Conservation (phyloP, 2,113 vertebrate species). For the Oreotrochilus melanogaster region DNA sequence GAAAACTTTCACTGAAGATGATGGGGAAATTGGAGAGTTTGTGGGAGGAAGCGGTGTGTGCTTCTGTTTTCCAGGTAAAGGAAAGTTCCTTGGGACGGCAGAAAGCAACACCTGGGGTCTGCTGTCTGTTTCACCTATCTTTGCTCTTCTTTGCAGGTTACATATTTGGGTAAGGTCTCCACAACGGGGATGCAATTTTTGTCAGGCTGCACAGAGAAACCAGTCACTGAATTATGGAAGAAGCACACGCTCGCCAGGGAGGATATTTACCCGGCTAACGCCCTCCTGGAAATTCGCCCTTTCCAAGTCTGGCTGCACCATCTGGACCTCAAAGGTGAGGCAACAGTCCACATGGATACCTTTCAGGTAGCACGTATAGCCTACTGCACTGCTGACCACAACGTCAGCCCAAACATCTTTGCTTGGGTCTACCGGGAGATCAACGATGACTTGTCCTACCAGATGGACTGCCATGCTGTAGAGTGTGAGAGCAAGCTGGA, state of each 20-base stretch:
- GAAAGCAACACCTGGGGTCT: not conserved
- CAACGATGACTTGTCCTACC: constrained; percentile 97
- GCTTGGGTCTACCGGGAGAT: constrained; percentile 99
- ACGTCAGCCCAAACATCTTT: constrained; percentile 92
- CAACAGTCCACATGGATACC: constrained; percentile 93
- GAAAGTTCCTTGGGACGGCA: not conserved
- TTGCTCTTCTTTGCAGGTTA: constrained; percentile 84
- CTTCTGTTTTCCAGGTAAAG: not conserved
- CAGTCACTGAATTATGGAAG: constrained; percentile 93
- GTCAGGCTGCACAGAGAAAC: constrained; percentile 95
- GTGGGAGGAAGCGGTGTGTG: not conserved
- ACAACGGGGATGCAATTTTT: constrained; percentile 93
- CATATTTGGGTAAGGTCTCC: constrained; percentile 94
- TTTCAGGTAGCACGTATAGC: constrained; percentile 98
- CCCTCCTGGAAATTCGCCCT: constrained; percentile 95
- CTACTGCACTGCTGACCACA: constrained; percentile 98
- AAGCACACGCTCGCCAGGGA: constrained; percentile 81
- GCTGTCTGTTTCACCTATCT: not conserved
- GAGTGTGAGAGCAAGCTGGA: constrained; percentile 97
- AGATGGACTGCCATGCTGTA: constrained; percentile 99
- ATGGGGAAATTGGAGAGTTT: not conserved
- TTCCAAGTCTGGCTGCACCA: constrained; percentile 98
- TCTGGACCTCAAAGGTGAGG: constrained; percentile 89
- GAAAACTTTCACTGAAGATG: not conserved
- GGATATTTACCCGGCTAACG: constrained; percentile 78